Base-by-base conservation (phyloP, 2,113 vertebrate species). In the Lagopus muta region DNA sequence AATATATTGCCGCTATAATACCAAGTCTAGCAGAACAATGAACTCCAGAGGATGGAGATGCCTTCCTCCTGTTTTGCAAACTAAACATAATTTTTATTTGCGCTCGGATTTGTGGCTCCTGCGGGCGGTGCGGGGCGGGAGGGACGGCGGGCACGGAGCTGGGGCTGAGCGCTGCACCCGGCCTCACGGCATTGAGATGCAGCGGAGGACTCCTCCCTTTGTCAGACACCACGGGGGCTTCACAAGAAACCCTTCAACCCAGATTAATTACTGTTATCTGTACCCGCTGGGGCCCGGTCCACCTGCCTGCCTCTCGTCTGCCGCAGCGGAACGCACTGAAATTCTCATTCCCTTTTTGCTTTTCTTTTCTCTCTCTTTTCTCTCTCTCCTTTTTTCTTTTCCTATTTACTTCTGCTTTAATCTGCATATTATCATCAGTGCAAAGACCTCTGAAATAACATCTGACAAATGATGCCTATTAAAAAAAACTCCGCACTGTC, bases 391-490 rank as follows among this genome's bases (percentile, higher is more conserved):
- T 76, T 34, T 55, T 30, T 13, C 38, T 38, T 84, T 65, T 13
- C 3, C 90, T 92, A 93, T 97, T 97, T 97, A 95, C 97, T 96
- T 97, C 95, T 95, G 90, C 94, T 98, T 97, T 98, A 97, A 98
- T 98, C 97, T 98, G 92, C 97, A 97, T 98, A 98, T 98, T 97
- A 97, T 98, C 97, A 96, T 97, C 97, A 97, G 87, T 93, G 97
- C 97, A 98, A 97, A 97, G 96, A 96, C 97, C 96, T 98, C 96
- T 77, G 76, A 97, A 97, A 98, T 95, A 97, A 97, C 96, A 95
- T 96, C 97, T 98, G 98, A 98, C 97, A 98, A 98, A 98, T 97
- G 97, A 98, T 7, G 87, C 95, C 97, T 97, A 97, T 98, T 98
- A 97, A 97, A 97, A 96, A 95, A 95, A 87, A 25, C 94, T 88